These are phyloP conservation scores for Oryzias sinensis DNA, from an alignment of 2,797 vertebrate species.

Conservation along the genomic window DNA sequence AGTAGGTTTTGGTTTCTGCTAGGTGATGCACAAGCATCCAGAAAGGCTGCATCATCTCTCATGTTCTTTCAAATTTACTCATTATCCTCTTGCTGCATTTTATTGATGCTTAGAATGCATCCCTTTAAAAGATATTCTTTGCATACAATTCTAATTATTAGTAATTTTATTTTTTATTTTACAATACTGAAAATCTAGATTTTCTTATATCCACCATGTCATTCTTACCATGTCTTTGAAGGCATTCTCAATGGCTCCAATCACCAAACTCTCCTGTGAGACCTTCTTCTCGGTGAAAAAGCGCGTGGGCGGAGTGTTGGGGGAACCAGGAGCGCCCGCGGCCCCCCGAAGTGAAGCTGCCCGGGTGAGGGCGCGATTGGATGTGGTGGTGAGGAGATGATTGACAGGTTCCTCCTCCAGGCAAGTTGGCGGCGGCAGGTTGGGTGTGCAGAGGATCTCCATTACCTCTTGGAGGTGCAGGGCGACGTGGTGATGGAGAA, in stretches of 20 bases:
- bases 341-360: constrained; percentile 88
- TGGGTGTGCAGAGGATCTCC: constrained; percentile 86
- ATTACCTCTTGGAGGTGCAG: constrained; percentile 91
- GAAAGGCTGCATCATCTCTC: no score
- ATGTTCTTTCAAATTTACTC: no score
- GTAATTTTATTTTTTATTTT: no score
- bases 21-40: no score
- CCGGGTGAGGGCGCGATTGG: constrained; percentile 85
- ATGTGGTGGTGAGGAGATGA: constrained; percentile 63
- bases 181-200: background rate
- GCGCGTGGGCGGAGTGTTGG: constrained; percentile 85
- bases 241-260: constrained; percentile 94
- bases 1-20: no score
- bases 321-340: constrained; percentile 86
- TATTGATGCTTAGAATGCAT: no score
- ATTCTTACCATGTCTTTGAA: constrained; percentile 94
- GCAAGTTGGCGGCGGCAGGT: constrained; percentile 84
- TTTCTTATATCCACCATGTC: no score
- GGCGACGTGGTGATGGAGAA: constrained; percentile 89
- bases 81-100: no score
- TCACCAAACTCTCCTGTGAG: constrained; percentile 90
- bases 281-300: constrained; percentile 98
- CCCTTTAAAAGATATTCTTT: no score
- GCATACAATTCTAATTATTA: no score
- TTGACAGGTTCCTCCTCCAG: constrained; percentile 87